Percentiles rank a stretch among this genome's conserved stretches.
These are phyloP conservation scores for Actinia tenebrosa DNA, from an alignment of 64 coral and sea anemone species.

Conservation along the genomic window DNA sequence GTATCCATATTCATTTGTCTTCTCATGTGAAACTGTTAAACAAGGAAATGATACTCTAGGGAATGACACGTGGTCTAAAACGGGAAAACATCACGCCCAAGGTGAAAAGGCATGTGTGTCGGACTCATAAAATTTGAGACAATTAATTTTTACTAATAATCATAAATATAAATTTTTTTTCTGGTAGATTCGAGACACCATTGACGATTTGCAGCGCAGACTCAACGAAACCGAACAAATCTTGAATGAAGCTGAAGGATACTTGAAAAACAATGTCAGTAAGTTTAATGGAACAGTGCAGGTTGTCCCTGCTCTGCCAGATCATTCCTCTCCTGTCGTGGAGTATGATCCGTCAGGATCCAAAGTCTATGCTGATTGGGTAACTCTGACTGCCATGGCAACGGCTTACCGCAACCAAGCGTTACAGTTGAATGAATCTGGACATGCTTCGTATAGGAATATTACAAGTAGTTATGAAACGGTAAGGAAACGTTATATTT, in stretches of 20 bases:
- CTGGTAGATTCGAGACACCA: constrained; percentile 56
- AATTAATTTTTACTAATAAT: no score
- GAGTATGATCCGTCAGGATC: constrained; percentile 44
- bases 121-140: no score
- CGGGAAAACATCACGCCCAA: no score
- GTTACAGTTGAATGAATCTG: constrained; percentile 41
- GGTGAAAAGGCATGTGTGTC: no score
- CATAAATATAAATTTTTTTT: background rate
- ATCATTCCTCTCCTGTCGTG: constrained; percentile 47
- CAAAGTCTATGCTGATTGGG: constrained; percentile 61
- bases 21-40: no score
- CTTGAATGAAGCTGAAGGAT: constrained; percentile 43
- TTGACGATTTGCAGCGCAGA: constrained; percentile 32
- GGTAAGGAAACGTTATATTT: constrained; percentile 37
- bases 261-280: constrained; percentile 31
- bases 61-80: no score
- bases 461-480: constrained; percentile 68
- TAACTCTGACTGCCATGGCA: constrained; percentile 68
- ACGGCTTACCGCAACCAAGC: constrained; percentile 28
- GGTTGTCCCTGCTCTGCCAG: constrained; percentile 16
- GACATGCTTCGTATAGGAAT: constrained; percentile 56
- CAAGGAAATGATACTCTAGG: no score
- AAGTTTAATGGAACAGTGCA: constrained; percentile 75
- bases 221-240: constrained; percentile 47
- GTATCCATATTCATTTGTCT: no score